Evolutionary conservation across 2,888 invertebrate species (phyloP), one percentile per base, ranked within the genome.

Genomic region (Cordilura impudica): DNA sequence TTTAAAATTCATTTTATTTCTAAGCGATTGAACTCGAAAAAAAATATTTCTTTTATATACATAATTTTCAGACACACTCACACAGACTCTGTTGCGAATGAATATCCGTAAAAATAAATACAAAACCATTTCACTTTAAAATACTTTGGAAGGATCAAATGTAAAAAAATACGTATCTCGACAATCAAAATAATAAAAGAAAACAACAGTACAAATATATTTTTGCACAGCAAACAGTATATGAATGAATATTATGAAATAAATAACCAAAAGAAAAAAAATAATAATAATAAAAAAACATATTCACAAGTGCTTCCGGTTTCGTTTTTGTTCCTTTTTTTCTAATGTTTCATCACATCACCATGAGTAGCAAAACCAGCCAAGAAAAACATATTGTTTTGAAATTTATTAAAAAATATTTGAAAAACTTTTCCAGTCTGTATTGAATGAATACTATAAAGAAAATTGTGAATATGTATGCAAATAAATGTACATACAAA

Each of bases 351-450:
- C 43, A 63, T 81, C 49, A 70, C 70, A 74, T 71, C 73, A 58
- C 60, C 69, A 70, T 65, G 45, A 72, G 53, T 54, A 81, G 71
- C 49, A 49, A 69, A 60, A 66, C 43, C 54, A 53, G 56, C 43
- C 53, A 73, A 58, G 78, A 78, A 78, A 79, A 82, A 78, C 81
- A 83, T 82, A 83, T 82, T 82, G 81, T 83, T 83, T 71, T 82
- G 84, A 81, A 78, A 76, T 81, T 83, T 84, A 83, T 83, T 83
- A 82, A 82, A 84, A 82, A 85, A 83, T 85, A 85, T 85, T 85
- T 81, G 83, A 84, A 86, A 86, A n/a, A 86, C 81, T 86, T 86
- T 83, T 78, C 43, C 56, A 54, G 61, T 67, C 66, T 56, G 60
- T 39, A 65, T 72, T 70, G 65, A 72, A 75, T 67, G 51, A 58